Base-by-base conservation (phyloP, 2,797 vertebrate genomes). In the Toxotes lorentzi region DNA sequence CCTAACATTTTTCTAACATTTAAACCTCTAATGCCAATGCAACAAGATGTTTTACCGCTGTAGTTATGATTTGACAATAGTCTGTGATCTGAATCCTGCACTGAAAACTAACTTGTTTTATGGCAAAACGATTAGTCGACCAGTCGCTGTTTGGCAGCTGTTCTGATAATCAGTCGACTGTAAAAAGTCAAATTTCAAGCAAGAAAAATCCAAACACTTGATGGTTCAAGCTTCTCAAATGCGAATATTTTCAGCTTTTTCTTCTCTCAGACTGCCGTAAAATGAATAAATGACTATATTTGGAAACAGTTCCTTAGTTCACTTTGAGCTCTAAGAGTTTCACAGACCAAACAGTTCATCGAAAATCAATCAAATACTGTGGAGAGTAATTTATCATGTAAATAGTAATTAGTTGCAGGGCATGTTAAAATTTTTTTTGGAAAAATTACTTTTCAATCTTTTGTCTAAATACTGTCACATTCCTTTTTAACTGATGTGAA, bases 401-500 rank as follows among this genome's bases (percentile, higher is more conserved):
- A 30, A 30, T 30, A 30, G 21, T n/a, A n/a, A n/a, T n/a, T n/a
- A n/a, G n/a, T n/a, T n/a, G n/a, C n/a, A n/a, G n/a, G n/a, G n/a
- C n/a, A n/a, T n/a, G n/a, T n/a, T n/a, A n/a, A n/a, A n/a, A n/a
- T n/a, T n/a, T n/a, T n/a, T n/a, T n/a, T n/a, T n/a, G n/a, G n/a
- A 50, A 50, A 50, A n/a, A 4, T n/a, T 9, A 50, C 16, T 41
- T 13, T n/a, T 21, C 61, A 67, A 61, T 57, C 19, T 34, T 3
- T 10, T 41, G 24, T 54, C 6, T 14, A n/a, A 57, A 50, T 21
- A 38, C 10, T 27, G 2, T 64, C 27, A 3, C 10, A 30, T 41
- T 61, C 12, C 17, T 63, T 82, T 53, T 62, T 38, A 38, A 78
- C 41, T 76, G 67, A 73, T 73, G 19, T 76, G 50, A 54, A 62